phyloP scores from a whole-genome alignment of 2,888 invertebrate genomes.

The Trachelus tabidus region DNA sequence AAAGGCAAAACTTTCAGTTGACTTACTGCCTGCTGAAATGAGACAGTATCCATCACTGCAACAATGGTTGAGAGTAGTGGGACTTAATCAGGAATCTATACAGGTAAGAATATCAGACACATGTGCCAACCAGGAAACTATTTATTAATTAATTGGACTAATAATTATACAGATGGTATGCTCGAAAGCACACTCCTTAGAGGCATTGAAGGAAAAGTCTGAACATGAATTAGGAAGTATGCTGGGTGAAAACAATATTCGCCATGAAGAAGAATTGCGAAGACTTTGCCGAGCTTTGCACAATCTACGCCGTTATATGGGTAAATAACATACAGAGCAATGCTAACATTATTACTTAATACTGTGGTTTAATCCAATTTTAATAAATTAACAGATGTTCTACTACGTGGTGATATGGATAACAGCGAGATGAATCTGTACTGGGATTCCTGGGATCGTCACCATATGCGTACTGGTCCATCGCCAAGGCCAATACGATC shows the following conservation, averaged over 20 bases:
- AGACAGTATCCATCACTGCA: constrained; percentile 83
- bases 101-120: constrained; percentile 66
- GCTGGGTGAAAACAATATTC: constrained; percentile 74
- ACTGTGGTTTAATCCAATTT: neutral
- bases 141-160: neutral
- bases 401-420: constrained; percentile 70
- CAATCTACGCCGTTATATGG: constrained; percentile 86
- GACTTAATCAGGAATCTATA: constrained; percentile 79
- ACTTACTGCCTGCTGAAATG: constrained; percentile 71
- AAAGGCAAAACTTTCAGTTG: constrained; percentile 81
- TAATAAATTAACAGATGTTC: constrained; percentile 68
- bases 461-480: constrained; percentile 68
- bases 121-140: neutral
- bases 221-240: constrained; percentile 84
- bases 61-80: constrained; percentile 94
- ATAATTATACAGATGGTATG: constrained; percentile 73
- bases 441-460: constrained; percentile 95
- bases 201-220: constrained; percentile 84
- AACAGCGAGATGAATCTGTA: constrained; percentile 78
- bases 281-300: constrained; percentile 86
- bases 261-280: constrained; percentile 82
- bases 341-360: constrained; percentile 5
- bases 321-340: constrained; percentile 63
- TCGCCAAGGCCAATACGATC: constrained; percentile 68
- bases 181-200: constrained; percentile 78